Percentiles rank a stretch among this genome's conserved stretches.
These are phyloP conservation scores for Dermolepida albohirtum DNA, from an alignment of 2,888 invertebrate genomes.

Conservation along the genomic window DNA sequence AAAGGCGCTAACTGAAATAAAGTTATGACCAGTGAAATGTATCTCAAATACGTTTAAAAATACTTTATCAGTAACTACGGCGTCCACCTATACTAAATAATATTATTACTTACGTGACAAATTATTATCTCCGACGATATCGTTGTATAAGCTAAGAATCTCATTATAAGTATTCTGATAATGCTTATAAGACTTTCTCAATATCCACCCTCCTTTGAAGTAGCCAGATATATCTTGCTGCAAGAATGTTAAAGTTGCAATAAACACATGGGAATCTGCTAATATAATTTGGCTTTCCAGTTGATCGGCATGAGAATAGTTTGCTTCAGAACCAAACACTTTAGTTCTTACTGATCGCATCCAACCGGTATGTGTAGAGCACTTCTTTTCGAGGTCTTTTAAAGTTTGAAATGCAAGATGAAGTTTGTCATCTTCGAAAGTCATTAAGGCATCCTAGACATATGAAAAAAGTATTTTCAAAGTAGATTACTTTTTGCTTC, in stretches of 20 bases:
- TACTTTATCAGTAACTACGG: too few relatives aligned
- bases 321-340: constrained; percentile 61
- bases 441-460: constrained; percentile 75
- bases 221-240: constrained; percentile 74
- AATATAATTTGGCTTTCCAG: constrained; percentile 75
- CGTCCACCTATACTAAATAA: too few relatives aligned
- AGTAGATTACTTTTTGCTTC: too few relatives aligned
- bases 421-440: constrained; percentile 76
- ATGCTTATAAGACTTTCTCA: constrained; percentile 77
- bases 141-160: constrained; percentile 68
- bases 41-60: too few relatives aligned
- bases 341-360: constrained; percentile 68
- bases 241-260: constrained; percentile 73
- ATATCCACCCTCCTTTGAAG: constrained; percentile 75
- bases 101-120: constrained; percentile 48
- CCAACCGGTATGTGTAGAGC: constrained; percentile 64
- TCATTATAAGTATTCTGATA: constrained; percentile 74
- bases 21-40: too few relatives aligned
- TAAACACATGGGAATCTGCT: constrained; percentile 75
- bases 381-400: constrained; percentile 61
- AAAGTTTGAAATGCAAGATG: constrained; percentile 69
- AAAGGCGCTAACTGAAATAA: too few relatives aligned
- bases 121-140: constrained; percentile 61
- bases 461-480: constrained; percentile 47
- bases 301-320: constrained; percentile 62